Evolutionary conservation across 1,140 invertebrate genomes (phyloP).

Genomic region (Bombus pascuorum): DNA sequence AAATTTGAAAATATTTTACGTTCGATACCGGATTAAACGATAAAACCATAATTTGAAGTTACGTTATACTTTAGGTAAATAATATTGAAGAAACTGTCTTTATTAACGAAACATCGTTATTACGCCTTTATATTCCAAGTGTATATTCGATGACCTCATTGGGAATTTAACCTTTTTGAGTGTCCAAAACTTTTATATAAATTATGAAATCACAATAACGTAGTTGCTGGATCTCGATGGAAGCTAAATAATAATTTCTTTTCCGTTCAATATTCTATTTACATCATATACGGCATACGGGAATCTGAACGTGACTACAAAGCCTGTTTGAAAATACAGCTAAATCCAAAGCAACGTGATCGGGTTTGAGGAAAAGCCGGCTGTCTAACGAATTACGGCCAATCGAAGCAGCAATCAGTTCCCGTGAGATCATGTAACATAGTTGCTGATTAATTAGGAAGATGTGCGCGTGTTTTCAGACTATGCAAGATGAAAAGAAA

Average conservation of each 20-base stretch:
- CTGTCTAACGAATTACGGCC: not conserved
- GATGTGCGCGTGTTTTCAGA: not conserved
- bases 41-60: not conserved
- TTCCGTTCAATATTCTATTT: not conserved
- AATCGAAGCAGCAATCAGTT: not conserved
- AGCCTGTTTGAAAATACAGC: not conserved
- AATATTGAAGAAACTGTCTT: not conserved
- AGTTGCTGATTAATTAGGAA: constrained; percentile 16
- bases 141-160: not conserved
- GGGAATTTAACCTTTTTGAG: not conserved
- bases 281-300: too few species aligned
- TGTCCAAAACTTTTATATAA: not conserved
- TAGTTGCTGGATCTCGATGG: too few species aligned
- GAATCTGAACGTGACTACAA: too few species aligned
- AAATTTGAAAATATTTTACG: too few species aligned
- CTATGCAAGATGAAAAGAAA: not conserved
- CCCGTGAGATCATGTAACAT: not conserved
- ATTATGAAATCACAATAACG: not conserved
- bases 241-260: not conserved
- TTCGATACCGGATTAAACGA: too few species aligned
- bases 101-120: not conserved
- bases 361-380: not conserved
- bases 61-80: not conserved
- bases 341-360: not conserved
- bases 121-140: not conserved